These are phyloP conservation scores for Iphiclides podalirius DNA, from an alignment of 2,888 invertebrate species.

Conservation along the genomic window DNA sequence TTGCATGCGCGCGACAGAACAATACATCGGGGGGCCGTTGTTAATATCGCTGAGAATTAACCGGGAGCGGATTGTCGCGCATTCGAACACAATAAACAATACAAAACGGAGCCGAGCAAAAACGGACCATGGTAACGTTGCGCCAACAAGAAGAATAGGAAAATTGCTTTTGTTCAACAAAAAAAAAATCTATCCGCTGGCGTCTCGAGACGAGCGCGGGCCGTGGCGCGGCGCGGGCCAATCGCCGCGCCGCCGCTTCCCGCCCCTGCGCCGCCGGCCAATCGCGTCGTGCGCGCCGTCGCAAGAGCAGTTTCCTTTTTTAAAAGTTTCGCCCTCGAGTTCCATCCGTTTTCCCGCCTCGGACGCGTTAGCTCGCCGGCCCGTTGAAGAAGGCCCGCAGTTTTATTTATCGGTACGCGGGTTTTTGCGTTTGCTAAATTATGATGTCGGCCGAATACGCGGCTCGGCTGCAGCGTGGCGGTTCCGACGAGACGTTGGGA, in stretches of 20 bases:
- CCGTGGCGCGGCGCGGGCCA: slow-evolving; percentile 66
- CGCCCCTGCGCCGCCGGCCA: slow-evolving; percentile 67
- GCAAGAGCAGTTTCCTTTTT: slow-evolving; percentile 78
- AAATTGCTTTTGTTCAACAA: slow-evolving; percentile 78
- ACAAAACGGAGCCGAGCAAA: slow-evolving; percentile 72
- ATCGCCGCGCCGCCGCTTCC: slow-evolving; percentile 58
- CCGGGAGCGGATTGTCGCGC: slow-evolving; percentile 75
- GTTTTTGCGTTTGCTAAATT: slow-evolving; percentile 69
- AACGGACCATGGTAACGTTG: slow-evolving; percentile 74
- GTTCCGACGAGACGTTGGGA: background rate
- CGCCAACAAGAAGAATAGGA: slow-evolving; percentile 78
- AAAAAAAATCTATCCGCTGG: slow-evolving; percentile 77
- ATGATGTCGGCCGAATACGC: slow-evolving; percentile 63
- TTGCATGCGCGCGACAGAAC: slow-evolving; percentile 61
- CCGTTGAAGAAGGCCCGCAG: slow-evolving; percentile 69
- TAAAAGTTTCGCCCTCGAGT: slow-evolving; percentile 76
- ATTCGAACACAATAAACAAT: slow-evolving; percentile 73
- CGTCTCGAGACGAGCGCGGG: slow-evolving; percentile 73
- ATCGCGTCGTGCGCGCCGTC: slow-evolving; percentile 53
- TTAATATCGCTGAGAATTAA: slow-evolving; percentile 74
- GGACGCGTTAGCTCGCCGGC: slow-evolving; percentile 68
- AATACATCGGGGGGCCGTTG: slow-evolving; percentile 60
- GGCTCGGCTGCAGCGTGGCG: too few species aligned
- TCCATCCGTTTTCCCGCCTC: slow-evolving; percentile 79
- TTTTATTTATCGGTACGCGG: slow-evolving; percentile 70